Base-by-base conservation (phyloP, 2,888 invertebrate genomes). In the Melolontha melolontha region DNA sequence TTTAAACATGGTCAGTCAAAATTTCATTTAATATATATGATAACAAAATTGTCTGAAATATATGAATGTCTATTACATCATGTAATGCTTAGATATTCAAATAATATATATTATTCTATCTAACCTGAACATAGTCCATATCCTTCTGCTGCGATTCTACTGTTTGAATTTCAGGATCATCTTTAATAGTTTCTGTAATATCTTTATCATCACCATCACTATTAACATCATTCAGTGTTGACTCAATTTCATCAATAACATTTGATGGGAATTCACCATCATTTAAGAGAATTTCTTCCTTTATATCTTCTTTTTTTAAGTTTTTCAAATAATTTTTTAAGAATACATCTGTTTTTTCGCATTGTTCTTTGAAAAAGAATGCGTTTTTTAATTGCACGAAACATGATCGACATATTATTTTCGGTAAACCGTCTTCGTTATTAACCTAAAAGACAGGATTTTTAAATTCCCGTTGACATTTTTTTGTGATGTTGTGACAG, bases 361-460 rank as follows among this genome's bases (percentile, higher is more conserved):
- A 80, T 66, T 80, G 81, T 72, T 79, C 76, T 70, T 82, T 83
- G 76, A 84, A 84, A 27, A 68, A 66, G 73, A 79, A 84, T 11
- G 81, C 79, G 52, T 67, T 76, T 68, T 79, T 79, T 47, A 84
- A 71, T 64, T 79, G 78, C 49, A 81, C 79, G 22, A 79, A 70
- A 73, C 84, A 84, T 72, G 75, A 75, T 62, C 76, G 72, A 72
- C 84, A 84, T 66, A 84, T 80, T 42, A 78, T 73, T 14, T 74
- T 73, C 12, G 84, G 84, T 67, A 84, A 74, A 34, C 81, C 82
- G 75, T 84, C 84, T 62, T 77, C 78, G 55, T 68, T 73, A 55
- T 80, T 79, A 63, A 86, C 82, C 82, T 85, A 69, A 12, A 76
- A 76, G 64, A 52, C 51, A 51, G 2, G 50, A 11, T 17, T 7